Evolutionary conservation across 1,140 invertebrate species (phyloP).

Genomic region (Hestina assimilis): DNA sequence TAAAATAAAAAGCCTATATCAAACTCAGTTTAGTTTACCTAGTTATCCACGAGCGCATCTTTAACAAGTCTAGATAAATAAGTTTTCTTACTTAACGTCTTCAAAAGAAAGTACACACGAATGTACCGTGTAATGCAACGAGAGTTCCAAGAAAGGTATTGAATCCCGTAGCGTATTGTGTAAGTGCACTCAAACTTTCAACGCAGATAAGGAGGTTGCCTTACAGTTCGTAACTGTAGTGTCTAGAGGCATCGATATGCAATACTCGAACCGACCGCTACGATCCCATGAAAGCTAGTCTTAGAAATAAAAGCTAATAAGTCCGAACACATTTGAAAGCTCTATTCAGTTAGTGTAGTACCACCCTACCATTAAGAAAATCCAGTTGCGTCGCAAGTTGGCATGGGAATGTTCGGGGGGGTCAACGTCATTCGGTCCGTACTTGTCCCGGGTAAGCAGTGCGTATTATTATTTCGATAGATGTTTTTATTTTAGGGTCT

Average conservation of each 20-base stretch:
- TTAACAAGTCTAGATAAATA: too few species aligned
- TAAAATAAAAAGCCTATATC: too few species aligned
- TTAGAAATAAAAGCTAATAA: conserved; percentile 76
- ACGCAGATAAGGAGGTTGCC: neutral
- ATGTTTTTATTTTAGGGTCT: conserved; percentile 77
- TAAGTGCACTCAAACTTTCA: neutral
- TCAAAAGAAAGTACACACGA: neutral
- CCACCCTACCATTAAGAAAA: conserved; percentile 68
- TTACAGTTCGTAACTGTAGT: neutral
- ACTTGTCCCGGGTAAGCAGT: conserved; percentile 68
- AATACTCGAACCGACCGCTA: neutral
- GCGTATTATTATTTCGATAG: conserved; percentile 76
- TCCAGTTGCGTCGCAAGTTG: conserved; percentile 62
- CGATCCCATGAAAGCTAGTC: conserved; percentile 64
- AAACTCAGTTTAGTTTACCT: too few species aligned
- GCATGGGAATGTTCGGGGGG: conserved; percentile 71
- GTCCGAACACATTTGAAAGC: conserved; percentile 65
- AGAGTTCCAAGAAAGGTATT: neutral
- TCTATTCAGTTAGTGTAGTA: conserved; percentile 63
- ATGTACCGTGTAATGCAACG: neutral
- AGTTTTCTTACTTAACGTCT: too few species aligned
- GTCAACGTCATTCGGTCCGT: conserved; percentile 73
- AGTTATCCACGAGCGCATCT: too few species aligned
- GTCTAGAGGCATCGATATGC: conserved; percentile 6
- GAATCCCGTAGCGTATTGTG: neutral